These are phyloP conservation scores for Oscheius sp. DNA, from an alignment of 2,888 invertebrate genomes.

Conservation along the genomic window DNA sequence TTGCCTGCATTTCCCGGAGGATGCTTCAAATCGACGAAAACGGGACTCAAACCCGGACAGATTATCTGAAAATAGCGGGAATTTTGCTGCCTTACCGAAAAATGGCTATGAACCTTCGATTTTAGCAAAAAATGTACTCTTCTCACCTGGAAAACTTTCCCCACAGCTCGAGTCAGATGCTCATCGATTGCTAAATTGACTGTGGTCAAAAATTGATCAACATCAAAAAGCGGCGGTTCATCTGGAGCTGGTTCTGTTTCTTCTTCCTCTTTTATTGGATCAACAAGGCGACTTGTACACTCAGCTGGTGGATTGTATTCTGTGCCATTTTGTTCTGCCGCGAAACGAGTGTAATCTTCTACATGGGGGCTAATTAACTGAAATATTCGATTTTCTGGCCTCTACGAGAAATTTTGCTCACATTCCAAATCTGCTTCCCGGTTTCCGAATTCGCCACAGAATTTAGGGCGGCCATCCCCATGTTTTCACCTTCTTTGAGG, in stretches of 20 bases:
- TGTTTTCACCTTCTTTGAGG: conserved; percentile 67
- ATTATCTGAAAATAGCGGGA: conserved; percentile 34
- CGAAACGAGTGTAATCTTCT: conserved; percentile 18
- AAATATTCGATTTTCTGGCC: neutral
- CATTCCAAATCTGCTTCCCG: conserved; percentile 57
- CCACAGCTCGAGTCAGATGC: conserved; percentile 49
- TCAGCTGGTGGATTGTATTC: neutral
- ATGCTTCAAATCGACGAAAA: conserved; percentile 57
- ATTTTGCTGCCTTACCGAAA: too few relatives aligned
- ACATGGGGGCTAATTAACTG: conserved; percentile 36
- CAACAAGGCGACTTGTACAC: neutral
- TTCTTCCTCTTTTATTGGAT: neutral
- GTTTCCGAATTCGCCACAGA: conserved; percentile 59
- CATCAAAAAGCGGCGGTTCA: conserved; percentile 41
- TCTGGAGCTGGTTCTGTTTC: conserved; percentile 1
- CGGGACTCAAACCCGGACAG: conserved; percentile 48
- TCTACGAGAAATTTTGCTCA: neutral
- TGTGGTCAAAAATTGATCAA: conserved; percentile 54
- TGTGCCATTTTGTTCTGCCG: conserved; percentile 30
- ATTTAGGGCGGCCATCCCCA: conserved; percentile 58
- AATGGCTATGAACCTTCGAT: too few relatives aligned
- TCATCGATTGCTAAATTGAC: conserved; percentile 59
- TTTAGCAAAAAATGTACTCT: too few relatives aligned
- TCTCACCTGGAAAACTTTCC: conserved; percentile 42
- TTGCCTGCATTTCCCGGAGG: conserved; percentile 47